phyloP scores from a whole-genome alignment of 92 coral and sea anemone species.

The Virgularia gustaviana region DNA sequence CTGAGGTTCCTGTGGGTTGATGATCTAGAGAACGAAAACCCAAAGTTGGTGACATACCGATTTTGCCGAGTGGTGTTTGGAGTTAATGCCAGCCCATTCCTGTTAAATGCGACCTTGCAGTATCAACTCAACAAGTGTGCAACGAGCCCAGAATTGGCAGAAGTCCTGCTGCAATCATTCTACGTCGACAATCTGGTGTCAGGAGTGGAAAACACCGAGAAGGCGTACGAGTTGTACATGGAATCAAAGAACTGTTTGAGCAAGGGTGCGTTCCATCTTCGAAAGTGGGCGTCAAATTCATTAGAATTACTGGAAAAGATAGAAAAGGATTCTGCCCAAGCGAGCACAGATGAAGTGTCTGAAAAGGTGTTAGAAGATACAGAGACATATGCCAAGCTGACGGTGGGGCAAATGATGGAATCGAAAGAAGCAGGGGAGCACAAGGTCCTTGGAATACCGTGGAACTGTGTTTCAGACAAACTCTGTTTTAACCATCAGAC shows the following conservation, averaged over 20 bases:
- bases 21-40: neutral
- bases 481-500: conserved; percentile 7
- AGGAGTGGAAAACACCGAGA: neutral
- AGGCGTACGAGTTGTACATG: neutral
- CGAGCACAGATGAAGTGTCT: neutral
- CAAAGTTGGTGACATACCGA: conserved; percentile 17
- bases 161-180: conserved; percentile 19
- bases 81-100: conserved; percentile 38
- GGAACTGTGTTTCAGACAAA: conserved; percentile 32
- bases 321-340: neutral
- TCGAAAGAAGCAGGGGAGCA: conserved; percentile 17
- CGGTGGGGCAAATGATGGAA: conserved; percentile 12
- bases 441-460: conserved; percentile 28
- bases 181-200: conserved; percentile 32
- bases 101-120: conserved; percentile 27
- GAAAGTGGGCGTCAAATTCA: neutral
- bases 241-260: too few relatives aligned
- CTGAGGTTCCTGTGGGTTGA: conserved; percentile 37
- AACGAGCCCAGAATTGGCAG: conserved; percentile 26
- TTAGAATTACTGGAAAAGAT: neutral
- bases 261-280: neutral
- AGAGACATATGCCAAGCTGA: conserved; percentile 1
- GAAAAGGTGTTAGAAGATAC: conserved; percentile 16
- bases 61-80: conserved; percentile 46
- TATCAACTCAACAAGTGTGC: conserved; percentile 22